These are phyloP conservation scores for Aselliscus stoliczkanus DNA, from an alignment of 2,797 vertebrate genomes.

Conservation along the genomic window DNA sequence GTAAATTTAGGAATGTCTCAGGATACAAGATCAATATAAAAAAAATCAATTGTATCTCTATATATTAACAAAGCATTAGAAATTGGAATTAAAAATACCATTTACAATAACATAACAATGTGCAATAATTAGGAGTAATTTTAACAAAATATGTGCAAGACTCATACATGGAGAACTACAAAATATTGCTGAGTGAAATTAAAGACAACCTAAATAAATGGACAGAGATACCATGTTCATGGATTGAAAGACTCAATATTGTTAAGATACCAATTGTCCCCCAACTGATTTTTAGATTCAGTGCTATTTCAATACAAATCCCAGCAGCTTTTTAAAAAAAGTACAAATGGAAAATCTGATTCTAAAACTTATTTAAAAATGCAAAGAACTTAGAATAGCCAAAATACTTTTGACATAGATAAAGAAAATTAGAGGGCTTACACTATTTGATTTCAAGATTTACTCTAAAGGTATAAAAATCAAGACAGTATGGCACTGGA, in stretches of 20 bases:
- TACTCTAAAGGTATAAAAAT: conserved; percentile 9
- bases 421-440: background rate
- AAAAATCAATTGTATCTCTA: conserved; percentile 19
- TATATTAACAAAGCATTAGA: conserved; percentile 35
- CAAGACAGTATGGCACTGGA: background rate
- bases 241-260: background rate
- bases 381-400: background rate
- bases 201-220: background rate
- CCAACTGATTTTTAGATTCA: background rate
- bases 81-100: conserved; percentile 49
- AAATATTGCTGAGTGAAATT: conserved; percentile 42
- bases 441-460: background rate
- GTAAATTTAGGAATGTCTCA: conserved; percentile 38
- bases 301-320: background rate
- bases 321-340: background rate
- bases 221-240: background rate
- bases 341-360: background rate
- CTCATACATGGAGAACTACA: background rate
- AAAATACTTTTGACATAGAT: background rate
- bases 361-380: conserved; percentile 36
- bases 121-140: conserved; percentile 40
- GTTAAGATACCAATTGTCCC: background rate
- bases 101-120: conserved; percentile 39
- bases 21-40: conserved; percentile 47
- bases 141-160: conserved; percentile 34